phyloP scores from a whole-genome alignment of 2,113 vertebrate species.

The Prietella phreatophila region DNA sequence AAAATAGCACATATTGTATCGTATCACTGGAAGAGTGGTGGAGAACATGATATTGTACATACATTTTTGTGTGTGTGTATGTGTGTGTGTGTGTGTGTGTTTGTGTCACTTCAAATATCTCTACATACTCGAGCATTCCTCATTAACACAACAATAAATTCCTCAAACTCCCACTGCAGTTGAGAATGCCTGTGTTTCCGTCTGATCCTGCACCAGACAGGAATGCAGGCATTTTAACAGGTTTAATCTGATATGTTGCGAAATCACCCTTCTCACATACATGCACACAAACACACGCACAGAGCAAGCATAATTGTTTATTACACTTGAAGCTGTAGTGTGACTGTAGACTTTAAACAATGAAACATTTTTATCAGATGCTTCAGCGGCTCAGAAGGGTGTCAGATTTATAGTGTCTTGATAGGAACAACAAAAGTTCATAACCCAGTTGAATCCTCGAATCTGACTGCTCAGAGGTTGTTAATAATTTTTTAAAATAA shows the following conservation, averaged over 20 bases:
- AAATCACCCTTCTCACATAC: background rate
- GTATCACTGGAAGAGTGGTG: background rate
- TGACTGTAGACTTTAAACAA: background rate
- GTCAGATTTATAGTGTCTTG: background rate
- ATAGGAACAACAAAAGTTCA: background rate
- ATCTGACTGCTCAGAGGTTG: background rate
- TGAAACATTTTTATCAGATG: background rate
- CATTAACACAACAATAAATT: background rate
- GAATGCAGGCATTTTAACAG: background rate
- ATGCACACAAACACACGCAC: background rate
- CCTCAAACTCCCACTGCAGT: background rate
- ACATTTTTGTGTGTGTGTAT: background rate
- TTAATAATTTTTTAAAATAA: background rate
- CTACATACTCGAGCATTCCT: background rate
- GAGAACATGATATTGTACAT: background rate
- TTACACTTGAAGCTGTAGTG: background rate
- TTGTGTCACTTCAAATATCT: background rate
- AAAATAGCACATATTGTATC: background rate
- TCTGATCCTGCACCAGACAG: background rate
- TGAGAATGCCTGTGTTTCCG: background rate
- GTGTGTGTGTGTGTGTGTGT: background rate
- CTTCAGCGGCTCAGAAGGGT: background rate
- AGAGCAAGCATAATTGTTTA: background rate
- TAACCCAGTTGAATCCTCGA: background rate
- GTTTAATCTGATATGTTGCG: background rate